Percentiles rank a stretch among this genome's conserved stretches.
phyloP scores from a whole-genome alignment of 2,888 invertebrate genomes.

The Rhimphoctona megacephalus region DNA sequence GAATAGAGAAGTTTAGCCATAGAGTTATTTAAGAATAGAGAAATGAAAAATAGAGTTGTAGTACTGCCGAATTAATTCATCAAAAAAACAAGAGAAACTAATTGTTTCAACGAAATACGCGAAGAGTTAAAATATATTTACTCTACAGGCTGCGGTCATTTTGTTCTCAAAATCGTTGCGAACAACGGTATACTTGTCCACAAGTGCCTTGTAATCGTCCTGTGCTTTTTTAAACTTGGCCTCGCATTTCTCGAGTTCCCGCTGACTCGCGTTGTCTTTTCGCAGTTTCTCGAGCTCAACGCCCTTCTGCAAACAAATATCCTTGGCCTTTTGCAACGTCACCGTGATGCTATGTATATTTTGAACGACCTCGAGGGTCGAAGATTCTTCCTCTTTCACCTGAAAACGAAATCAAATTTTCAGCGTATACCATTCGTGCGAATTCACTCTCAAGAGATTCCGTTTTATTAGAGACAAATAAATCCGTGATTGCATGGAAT shows the following conservation, averaged over 20 bases:
- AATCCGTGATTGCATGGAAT: neutral
- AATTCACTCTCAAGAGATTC: neutral
- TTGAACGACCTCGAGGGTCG: conserved; percentile 94
- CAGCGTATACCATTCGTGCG: neutral
- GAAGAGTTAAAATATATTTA: conserved; percentile 78
- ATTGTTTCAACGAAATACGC: neutral
- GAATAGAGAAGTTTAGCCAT: too few species aligned
- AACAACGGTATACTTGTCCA: conserved; percentile 96
- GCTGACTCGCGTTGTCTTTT: conserved; percentile 95
- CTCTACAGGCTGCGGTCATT: conserved; percentile 96
- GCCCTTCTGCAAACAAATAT: conserved; percentile 94
- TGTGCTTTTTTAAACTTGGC: conserved; percentile 96
- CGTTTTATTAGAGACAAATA: neutral
- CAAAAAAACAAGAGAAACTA: neutral
- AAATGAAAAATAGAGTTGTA: too few species aligned
- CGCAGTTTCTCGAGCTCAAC: conserved; percentile 95
- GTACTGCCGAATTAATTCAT: neutral
- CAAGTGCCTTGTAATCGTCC: conserved; percentile 96
- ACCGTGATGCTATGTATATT: conserved; percentile 95
- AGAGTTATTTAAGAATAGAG: too few species aligned
- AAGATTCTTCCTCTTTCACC: conserved; percentile 97
- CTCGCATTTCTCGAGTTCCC: conserved; percentile 97
- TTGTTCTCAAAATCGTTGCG: conserved; percentile 98
- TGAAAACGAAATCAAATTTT: conserved; percentile 76
- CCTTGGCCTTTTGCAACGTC: conserved; percentile 96